Base-by-base conservation (phyloP, 2,113 vertebrate genomes). In the Tragelaphus buxtoni region DNA sequence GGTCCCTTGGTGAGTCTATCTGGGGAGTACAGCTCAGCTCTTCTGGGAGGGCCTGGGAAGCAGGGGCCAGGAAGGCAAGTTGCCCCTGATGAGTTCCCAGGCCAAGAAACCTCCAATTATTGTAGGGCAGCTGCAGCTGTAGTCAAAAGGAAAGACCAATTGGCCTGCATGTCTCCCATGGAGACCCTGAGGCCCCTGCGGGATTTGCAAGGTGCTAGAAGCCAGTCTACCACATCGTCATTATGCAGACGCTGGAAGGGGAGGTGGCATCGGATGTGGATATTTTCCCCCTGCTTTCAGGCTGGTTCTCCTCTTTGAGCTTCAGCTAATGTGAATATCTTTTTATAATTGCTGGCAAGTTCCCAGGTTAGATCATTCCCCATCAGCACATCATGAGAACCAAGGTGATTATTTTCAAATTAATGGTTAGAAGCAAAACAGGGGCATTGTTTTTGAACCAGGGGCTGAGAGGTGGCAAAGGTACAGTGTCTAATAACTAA, bases 401-500 rank as follows among this genome's bases (percentile, higher is more conserved):
- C 97, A 82, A 98, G 97, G 98, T 98, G 97, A 96, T 99, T 98
- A 98, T 98, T 98, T 98, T 98, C 97, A 98, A 98, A 98, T 96
- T 98, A 98, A 98, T 97, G 98, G 96, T 97, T 98, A 30, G 95
- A 98, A 98, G 96, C 96, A 98, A 98, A 97, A 97, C 97, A 97
- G 63, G 45, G 98, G 91, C 92, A 94, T 98, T 98, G 98, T 98
- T 98, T 98, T 97, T 98, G 98, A 98, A 97, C 95, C 95, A 51
- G 95, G 93, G 82, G 94, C 98, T 98, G 97, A 98, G 95, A 98
- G 97, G 96, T 97, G 98, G 95, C 0, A 1, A 98, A 98, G 89
- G 63, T 45, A 60, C 56, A 95, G 26, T 69, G 93, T 94, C 69
- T 93, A 98, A 96, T 86, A 76, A 30, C 69, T 26, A 89, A 93